Evolutionary conservation across 1,140 invertebrate species (phyloP).

Genomic region (Drusus annulatus): DNA sequence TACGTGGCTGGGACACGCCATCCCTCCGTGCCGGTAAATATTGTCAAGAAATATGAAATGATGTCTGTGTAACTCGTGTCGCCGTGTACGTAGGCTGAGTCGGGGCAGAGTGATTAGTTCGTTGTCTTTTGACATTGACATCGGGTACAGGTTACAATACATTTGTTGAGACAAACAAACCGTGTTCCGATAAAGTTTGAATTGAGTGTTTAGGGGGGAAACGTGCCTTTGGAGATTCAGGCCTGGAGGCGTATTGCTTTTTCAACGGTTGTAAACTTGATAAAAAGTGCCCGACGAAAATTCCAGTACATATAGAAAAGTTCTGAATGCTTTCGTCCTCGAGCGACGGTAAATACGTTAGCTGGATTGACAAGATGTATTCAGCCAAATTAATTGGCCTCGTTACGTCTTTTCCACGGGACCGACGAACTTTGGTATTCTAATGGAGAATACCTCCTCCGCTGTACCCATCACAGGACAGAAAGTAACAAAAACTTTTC

Average conservation of each 20-base stretch:
- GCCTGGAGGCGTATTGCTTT: too few relatives aligned
- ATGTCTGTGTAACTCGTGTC: slow-evolving; percentile 30
- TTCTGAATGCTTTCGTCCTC: slow-evolving; percentile 13
- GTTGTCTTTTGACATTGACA: neutral
- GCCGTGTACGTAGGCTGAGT: neutral
- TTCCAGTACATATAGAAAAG: neutral
- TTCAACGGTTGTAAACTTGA: neutral
- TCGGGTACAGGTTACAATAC: neutral
- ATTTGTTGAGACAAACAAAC: neutral
- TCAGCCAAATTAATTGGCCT: slow-evolving; percentile 37
- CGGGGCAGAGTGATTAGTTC: slow-evolving; percentile 11
- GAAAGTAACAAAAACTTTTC: too few relatives aligned
- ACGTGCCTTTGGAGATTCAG: too few relatives aligned
- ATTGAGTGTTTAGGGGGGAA: neutral
- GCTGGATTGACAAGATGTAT: slow-evolving; percentile 25
- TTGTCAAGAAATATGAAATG: slow-evolving; percentile 29
- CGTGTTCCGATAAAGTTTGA: neutral
- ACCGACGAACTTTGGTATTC: too few relatives aligned
- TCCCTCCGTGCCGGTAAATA: slow-evolving; percentile 26
- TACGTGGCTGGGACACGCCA: slow-evolving; percentile 5
- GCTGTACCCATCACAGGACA: too few relatives aligned
- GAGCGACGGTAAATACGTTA: slow-evolving; percentile 1
- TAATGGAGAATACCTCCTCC: too few relatives aligned
- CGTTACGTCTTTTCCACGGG: neutral
- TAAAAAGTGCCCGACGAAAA: neutral